Evolutionary conservation across 1,140 invertebrate genomes (phyloP), one percentile per base, ranked within the genome.

Genomic region (Philopotamus ludificatus): DNA sequence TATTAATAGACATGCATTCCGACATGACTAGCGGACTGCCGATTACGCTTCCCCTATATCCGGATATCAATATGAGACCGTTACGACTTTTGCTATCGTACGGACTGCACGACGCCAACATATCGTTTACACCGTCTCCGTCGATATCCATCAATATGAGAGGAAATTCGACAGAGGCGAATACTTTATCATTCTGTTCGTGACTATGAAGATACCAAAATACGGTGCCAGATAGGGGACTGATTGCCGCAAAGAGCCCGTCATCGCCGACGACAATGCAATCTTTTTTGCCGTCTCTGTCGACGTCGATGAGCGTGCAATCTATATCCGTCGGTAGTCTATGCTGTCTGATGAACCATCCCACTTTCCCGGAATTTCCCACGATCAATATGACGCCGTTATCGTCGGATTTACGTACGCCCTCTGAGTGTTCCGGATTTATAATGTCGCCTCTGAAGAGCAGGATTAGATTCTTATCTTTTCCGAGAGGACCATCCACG

Each of bases 181-280:
- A 76, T 79, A 81, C 71, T 73, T 79, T 73, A 71, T 76, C 71
- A 60, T 75, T 61, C 71, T 80, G 54, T 70, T 77, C 63, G 74
- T 80, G 79, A 71, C 82, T 82, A 70, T 84, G 83, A 16, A 83
- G 83, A 69, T 84, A 84, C 87, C 87, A 89, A 61, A 84, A 81
- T 66, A 84, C 81, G 47, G 80, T 81, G 0, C 90, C 89, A 21
- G 86, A 84, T 20, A 85, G 77, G 7, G 88, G 84, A 76, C 89
- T 84, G 18, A 92, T 81, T 18, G 85, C 87, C 26, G 84, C 84
- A 44, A 92, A 72, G 25, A 87, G 75, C 26, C 88, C 85, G 69
- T 86, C 82, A 50, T 86, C 81, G 22, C 89, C 88, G 21, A 87
- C 78, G 3, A 91, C 82, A 57, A 92, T 80, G 67, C 90, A 92